phyloP scores from a whole-genome alignment of 2,797 vertebrate genomes.

The Hephaestus fuliginosus region DNA sequence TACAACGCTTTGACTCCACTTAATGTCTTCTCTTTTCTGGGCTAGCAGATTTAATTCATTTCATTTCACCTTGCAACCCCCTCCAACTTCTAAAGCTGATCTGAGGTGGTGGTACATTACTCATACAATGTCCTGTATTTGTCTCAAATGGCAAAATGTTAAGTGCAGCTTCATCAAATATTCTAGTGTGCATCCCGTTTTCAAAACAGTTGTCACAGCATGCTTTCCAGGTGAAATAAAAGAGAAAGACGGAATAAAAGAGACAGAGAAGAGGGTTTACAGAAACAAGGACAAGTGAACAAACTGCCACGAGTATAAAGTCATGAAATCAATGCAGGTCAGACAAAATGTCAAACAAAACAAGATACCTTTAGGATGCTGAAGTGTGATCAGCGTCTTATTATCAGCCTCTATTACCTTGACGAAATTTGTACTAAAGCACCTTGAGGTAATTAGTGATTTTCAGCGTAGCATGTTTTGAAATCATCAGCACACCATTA shows the following conservation, averaged over 20 bases:
- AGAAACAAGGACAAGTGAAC: neutral
- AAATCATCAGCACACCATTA: neutral
- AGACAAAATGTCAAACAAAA: conserved; percentile 14
- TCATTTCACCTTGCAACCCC: conserved; percentile 17
- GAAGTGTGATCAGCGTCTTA: no score
- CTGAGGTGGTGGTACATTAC: conserved; percentile 13
- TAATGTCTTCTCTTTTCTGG: conserved; percentile 28
- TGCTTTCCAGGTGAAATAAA: conserved; percentile 9
- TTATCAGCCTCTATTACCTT: neutral
- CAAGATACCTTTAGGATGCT: neutral
- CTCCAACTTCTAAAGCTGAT: conserved; percentile 28
- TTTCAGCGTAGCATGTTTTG: conserved; percentile 28
- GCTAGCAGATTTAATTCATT: conserved; percentile 40
- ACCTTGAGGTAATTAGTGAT: neutral
- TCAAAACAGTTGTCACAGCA: conserved; percentile 1
- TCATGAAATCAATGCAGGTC: neutral
- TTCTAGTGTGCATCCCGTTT: neutral
- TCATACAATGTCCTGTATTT: conserved; percentile 9
- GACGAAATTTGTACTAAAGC: conserved; percentile 7
- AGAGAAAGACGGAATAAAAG: neutral
- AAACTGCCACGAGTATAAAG: neutral
- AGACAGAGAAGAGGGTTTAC: neutral
- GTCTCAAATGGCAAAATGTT: conserved; percentile 8
- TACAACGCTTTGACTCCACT: conserved; percentile 30
- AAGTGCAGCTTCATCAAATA: conserved; percentile 23